A percentile compares a stretch with the other conserved stretches of the same genome.
phyloP scores from a whole-genome alignment of 2,113 vertebrate species.

The Crotalus helleri region DNA sequence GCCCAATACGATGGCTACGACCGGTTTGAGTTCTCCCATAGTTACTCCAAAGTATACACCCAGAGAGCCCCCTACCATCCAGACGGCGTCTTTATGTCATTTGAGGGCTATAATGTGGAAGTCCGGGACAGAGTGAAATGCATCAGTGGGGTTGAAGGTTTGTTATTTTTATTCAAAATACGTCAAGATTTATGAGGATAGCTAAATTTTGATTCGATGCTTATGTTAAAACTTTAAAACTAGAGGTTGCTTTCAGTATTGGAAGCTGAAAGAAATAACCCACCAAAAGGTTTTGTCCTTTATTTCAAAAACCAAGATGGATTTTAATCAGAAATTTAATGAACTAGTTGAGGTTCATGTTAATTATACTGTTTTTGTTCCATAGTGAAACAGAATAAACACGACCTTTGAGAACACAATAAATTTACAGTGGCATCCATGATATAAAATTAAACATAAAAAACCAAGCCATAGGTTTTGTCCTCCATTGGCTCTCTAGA shows the following conservation, averaged over 20 bases:
- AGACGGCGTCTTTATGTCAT: slow-evolving; percentile 97
- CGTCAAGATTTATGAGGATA: neutral
- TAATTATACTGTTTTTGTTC: neutral
- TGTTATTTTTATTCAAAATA: neutral
- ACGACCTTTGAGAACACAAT: neutral
- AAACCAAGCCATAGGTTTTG: neutral
- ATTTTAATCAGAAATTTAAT: neutral
- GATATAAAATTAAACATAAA: neutral
- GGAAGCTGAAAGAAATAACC: neutral
- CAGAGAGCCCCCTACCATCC: slow-evolving; percentile 92
- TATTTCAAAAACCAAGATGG: neutral
- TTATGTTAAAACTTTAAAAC: neutral
- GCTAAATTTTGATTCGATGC: neutral
- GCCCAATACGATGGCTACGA: slow-evolving; percentile 88
- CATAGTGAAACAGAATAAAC: neutral
- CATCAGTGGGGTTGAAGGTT: slow-evolving; percentile 96
- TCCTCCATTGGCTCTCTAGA: neutral
- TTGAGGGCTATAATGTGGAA: slow-evolving; percentile 98
- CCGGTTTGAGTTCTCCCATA: slow-evolving; percentile 97
- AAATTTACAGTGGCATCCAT: neutral
- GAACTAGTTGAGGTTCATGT: neutral
- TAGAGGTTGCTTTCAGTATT: neutral
- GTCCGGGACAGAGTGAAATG: slow-evolving; percentile 96
- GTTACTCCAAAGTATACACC: slow-evolving; percentile 94
- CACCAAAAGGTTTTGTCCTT: neutral